Percentiles rank a stretch among this genome's conserved stretches.
Conservation (phyloP, 2,113 vertebrate species). For the Serranochromis macrocephalus region DNA sequence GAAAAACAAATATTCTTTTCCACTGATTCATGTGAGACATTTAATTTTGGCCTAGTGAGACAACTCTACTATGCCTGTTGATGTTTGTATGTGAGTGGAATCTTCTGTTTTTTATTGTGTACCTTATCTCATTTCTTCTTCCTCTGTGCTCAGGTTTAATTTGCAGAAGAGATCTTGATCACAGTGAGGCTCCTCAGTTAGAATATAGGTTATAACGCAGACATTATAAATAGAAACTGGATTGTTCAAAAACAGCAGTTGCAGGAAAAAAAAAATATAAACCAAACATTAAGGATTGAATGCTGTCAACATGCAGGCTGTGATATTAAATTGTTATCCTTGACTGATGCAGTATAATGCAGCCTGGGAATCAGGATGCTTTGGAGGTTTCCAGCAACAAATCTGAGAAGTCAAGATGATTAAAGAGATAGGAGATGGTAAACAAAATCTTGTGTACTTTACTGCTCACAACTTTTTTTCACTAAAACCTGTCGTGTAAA, state of each 20-base stretch:
- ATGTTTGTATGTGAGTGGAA: neutral
- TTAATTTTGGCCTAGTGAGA: neutral
- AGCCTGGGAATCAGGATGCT: neutral
- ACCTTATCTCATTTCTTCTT: neutral
- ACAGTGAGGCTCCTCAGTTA: neutral
- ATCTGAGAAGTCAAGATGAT: neutral
- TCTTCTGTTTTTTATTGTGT: neutral
- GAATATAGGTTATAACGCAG: neutral
- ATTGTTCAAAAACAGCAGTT: neutral
- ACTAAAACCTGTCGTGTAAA: neutral
- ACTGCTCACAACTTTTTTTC: neutral
- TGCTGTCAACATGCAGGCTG: neutral
- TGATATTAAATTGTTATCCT: neutral
- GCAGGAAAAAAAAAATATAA: neutral
- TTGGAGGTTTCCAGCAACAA: neutral
- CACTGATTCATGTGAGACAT: neutral
- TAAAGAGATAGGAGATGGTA: neutral
- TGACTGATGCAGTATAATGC: neutral
- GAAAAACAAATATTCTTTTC: neutral
- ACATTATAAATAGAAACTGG: neutral
- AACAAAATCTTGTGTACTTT: neutral
- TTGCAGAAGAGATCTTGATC: neutral
- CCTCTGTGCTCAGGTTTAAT: neutral
- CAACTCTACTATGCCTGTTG: neutral
- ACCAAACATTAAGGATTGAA: neutral